phyloP scores from a whole-genome alignment of 2,888 invertebrate species.

The Dolomedes plantarius region DNA sequence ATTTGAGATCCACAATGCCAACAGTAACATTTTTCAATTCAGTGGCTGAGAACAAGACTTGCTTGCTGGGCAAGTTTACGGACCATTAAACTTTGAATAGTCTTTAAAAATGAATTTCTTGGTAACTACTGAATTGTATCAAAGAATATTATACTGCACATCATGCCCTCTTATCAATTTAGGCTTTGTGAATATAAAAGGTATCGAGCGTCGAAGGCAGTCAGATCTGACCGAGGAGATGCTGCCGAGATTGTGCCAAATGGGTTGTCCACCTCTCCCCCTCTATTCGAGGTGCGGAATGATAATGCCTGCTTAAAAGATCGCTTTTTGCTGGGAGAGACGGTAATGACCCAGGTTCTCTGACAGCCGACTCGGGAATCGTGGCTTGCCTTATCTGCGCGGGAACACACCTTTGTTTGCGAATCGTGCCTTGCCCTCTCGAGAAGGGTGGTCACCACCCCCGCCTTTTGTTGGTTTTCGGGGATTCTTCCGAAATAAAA shows the following conservation, averaged over 20 bases:
- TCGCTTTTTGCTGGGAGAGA: conserved; percentile 28
- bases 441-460: conserved; percentile 12
- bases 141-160: no score
- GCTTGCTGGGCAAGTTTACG: no score
- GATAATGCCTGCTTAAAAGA: conserved; percentile 32
- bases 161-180: neutral
- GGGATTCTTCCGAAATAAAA: neutral
- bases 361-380: conserved; percentile 36
- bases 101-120: no score
- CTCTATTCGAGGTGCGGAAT: conserved; percentile 37
- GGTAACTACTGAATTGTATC: no score
- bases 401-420: conserved; percentile 60
- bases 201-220: neutral
- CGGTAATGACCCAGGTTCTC: neutral
- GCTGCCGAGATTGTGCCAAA: neutral
- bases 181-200: neutral
- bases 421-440: conserved; percentile 25
- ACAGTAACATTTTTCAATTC: no score
- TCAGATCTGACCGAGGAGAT: neutral
- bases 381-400: conserved; percentile 18
- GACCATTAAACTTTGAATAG: no score
- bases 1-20: no score
- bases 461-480: conserved; percentile 18
- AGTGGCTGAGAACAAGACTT: no score
- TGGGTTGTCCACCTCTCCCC: conserved; percentile 8